Conservation (phyloP, 2,888 invertebrate species). For the Cosmia trapezina region DNA sequence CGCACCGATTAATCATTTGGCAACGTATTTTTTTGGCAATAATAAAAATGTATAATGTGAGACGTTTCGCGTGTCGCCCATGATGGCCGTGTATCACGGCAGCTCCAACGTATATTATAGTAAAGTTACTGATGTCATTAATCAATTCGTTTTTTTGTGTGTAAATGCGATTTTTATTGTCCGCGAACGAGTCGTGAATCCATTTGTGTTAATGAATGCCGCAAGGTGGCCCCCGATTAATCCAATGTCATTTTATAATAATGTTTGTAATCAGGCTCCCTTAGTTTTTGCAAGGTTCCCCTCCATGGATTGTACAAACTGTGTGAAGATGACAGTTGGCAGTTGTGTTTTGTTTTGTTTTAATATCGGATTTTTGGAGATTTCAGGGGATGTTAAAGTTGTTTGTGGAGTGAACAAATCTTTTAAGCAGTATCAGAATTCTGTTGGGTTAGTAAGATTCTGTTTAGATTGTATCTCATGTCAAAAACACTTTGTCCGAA, state of each 20-base stretch:
- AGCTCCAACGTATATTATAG: constrained; percentile 51
- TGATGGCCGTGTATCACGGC: constrained; percentile 48
- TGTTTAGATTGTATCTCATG: constrained; percentile 26
- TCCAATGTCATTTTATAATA: constrained; percentile 85
- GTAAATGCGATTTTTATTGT: constrained; percentile 89
- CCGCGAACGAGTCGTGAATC: constrained; percentile 79
- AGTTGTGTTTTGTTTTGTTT: constrained; percentile 57
- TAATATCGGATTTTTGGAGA: constrained; percentile 60
- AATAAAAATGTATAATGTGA: constrained; percentile 39
- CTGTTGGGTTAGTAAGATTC: background rate
- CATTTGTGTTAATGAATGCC: constrained; percentile 86
- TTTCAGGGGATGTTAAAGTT: constrained; percentile 32
- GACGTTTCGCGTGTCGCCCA: constrained; percentile 52
- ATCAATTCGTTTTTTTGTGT: constrained; percentile 80
- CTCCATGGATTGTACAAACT: constrained; percentile 62
- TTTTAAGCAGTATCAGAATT: constrained; percentile 48
- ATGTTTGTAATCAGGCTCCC: constrained; percentile 73
- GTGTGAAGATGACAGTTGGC: constrained; percentile 77
- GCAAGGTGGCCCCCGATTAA: constrained; percentile 86
- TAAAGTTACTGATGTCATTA: constrained; percentile 79
- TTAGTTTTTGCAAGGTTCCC: constrained; percentile 71
- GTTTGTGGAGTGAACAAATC: constrained; percentile 53
- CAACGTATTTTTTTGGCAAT: constrained; percentile 49
- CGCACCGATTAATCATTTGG: constrained; percentile 51
- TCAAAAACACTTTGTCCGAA: background rate